Conservation (phyloP, 1,140 invertebrate genomes). For the Trachelipus rathkii region DNA sequence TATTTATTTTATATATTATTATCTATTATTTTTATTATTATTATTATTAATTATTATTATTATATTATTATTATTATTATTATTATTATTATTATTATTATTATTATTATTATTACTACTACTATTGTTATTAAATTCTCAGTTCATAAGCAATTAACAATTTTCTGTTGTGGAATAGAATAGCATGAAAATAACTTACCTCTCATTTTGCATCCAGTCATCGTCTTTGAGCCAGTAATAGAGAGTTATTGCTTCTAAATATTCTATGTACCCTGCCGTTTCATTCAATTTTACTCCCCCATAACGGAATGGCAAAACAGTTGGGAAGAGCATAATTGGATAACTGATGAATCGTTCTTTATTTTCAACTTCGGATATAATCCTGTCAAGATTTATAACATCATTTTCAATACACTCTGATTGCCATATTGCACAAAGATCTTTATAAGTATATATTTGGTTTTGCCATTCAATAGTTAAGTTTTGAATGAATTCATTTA, state of each 20-base stretch:
- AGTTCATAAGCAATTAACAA: neutral
- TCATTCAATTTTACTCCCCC: neutral
- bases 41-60: neutral
- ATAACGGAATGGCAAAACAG: neutral
- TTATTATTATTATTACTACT: neutral
- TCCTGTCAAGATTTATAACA: conserved; percentile 73
- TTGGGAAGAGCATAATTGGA: neutral
- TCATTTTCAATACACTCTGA: conserved; percentile 77
- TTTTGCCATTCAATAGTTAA: conserved; percentile 65
- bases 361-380: conserved; percentile 70
- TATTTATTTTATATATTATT: conserved; percentile 1
- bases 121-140: neutral
- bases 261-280: neutral
- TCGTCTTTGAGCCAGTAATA: neutral
- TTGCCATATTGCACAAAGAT: conserved; percentile 78
- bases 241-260: neutral
- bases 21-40: neutral
- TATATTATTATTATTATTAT: neutral
- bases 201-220: neutral
- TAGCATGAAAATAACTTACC: neutral
- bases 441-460: conserved; percentile 64
- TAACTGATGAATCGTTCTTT: neutral
- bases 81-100: neutral
- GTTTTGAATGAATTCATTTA: conserved; percentile 74
- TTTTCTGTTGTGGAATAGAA: neutral